These are phyloP conservation scores for Phania funesta DNA, from an alignment of 2,888 invertebrate genomes.

Conservation along the genomic window DNA sequence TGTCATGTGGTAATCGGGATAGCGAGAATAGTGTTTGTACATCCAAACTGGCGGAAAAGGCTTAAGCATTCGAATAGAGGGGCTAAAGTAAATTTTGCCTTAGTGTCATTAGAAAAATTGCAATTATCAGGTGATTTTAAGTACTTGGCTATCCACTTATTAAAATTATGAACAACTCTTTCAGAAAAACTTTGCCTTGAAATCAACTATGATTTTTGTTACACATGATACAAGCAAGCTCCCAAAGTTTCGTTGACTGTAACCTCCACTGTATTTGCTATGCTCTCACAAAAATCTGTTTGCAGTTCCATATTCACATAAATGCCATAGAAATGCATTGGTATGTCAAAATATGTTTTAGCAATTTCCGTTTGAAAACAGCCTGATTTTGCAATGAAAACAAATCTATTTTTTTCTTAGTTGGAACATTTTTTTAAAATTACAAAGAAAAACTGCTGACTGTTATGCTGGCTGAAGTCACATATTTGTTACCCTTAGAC, in stretches of 20 bases:
- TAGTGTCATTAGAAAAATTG: no score
- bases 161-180: no score
- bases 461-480: conserved; percentile 30
- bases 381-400: conserved; percentile 35
- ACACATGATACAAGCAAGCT: not conserved
- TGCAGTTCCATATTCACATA: conserved; percentile 28
- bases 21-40: no score
- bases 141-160: no score
- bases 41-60: no score
- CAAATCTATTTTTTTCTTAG: not conserved
- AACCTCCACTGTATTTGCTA: not conserved
- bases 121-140: no score
- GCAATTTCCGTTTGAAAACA: conserved; percentile 57
- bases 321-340: conserved; percentile 45
- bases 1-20: no score
- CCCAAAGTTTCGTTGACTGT: not conserved
- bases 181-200: no score
- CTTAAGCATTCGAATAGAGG: no score
- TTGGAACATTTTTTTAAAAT: not conserved
- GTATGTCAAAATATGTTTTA: conserved; percentile 49
- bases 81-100: no score
- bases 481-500: conserved; percentile 24
- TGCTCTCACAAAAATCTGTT: not conserved
- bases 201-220: no score
- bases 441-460: not conserved